Percentiles rank a stretch among this genome's conserved stretches.
Evolutionary conservation across 2,113 vertebrate species (phyloP).

Genomic region (Rhadina sibilatrix): DNA sequence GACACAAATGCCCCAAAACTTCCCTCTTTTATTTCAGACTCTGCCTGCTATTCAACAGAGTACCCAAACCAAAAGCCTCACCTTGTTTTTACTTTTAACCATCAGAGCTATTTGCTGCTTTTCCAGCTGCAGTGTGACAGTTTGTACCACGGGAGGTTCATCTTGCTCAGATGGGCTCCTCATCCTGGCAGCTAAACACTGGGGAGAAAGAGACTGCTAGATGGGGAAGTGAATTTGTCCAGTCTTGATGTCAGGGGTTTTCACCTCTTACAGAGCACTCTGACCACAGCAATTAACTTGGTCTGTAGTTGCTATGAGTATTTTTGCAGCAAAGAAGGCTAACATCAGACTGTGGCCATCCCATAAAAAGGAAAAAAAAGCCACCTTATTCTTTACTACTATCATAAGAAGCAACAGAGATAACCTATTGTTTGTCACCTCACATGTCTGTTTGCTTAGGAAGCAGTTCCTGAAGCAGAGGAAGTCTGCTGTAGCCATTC

Average conservation of each 20-base stretch:
- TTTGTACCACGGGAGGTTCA: background rate
- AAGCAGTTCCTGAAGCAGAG: constrained; percentile 83
- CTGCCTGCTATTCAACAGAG: background rate
- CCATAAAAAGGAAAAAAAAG: background rate
- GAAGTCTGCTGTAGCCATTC: constrained; percentile 78
- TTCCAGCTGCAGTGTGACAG: background rate
- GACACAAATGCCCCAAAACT: background rate
- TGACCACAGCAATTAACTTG: background rate
- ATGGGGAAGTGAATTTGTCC: background rate
- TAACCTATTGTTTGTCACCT: background rate
- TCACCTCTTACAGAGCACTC: background rate
- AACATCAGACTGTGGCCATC: background rate
- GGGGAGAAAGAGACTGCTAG: background rate
- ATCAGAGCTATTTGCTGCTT: background rate
- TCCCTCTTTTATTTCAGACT: background rate
- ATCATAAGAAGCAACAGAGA: background rate
- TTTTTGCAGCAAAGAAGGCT: background rate
- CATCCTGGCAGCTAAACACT: background rate
- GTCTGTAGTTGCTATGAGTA: background rate
- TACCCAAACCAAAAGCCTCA: background rate
- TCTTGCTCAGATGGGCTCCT: background rate
- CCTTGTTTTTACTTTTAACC: background rate
- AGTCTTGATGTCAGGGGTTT: background rate
- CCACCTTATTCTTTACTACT: background rate
- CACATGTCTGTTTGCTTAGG: constrained; percentile 66